Evolutionary conservation across 2,797 vertebrate species (phyloP), one percentile per base, ranked within the genome.

Genomic region (Sarcophilus harrisii): DNA sequence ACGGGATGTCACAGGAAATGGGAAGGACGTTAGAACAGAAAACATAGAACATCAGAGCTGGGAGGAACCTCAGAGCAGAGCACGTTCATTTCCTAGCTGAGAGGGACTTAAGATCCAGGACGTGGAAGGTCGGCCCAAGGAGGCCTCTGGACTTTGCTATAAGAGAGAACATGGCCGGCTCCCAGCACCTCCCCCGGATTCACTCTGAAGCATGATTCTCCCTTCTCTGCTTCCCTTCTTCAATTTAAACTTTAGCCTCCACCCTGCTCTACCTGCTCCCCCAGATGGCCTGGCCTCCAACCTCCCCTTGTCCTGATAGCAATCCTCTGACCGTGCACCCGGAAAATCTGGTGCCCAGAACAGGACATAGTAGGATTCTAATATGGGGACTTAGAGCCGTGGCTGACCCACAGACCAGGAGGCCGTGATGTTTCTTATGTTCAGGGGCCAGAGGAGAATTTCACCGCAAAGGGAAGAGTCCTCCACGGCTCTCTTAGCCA

Each of bases 341-440:
- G 9, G 21, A 49, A 87, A 45, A 49, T 12, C 38, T 27, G 66
- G 38, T 11, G 27, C 38, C 73, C 27, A 87, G 38, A 27, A 27
- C 73, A 45, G 38, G 38, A 27, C 3, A 1, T 21, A 87, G 11
- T 27, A 14, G 73, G 38, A 87, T 14, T 87, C 38, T 9, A 11
- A 27, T 27, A 18, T 27, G 73, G 21, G 18, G 24, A 81, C n/a
- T 81, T 81, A n/a, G 62, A 66, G 62, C 4, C 62, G 14, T 6
- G 16, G 0, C 66, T 45, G 66, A 14, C 18, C 66, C 66, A 24
- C 2, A 38, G 66, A 45, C 21, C 3, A 24, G 66, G n/a, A 81
- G n/a, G n/a, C 24, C 0, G n/a, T 18, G 0, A 3, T 3, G 0
- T 9, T 38, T 24, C n/a, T 45, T 6, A 21, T 45, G 8, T 13